Evolutionary conservation across 2,797 vertebrate genomes (phyloP).

Genomic region (Nothura maculosa): DNA sequence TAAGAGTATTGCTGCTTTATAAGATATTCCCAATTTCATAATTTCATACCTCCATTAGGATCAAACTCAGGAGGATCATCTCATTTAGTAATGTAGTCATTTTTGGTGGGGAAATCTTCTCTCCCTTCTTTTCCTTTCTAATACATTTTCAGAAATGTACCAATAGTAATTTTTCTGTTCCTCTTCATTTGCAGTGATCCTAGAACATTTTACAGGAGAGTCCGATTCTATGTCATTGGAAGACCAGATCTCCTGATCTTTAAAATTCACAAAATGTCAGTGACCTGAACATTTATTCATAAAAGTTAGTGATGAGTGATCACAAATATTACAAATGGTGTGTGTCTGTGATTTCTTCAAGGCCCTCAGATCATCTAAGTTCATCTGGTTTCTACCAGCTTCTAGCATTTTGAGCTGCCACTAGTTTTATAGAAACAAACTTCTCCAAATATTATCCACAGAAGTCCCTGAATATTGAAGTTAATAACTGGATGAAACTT

Average conservation of each 20-base stretch:
- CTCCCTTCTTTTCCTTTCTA: neutral
- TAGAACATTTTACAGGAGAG: neutral
- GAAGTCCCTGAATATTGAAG: neutral
- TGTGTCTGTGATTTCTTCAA: neutral
- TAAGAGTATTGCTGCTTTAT: fast-evolving
- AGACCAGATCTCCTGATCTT: too few species aligned
- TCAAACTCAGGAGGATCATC: neutral
- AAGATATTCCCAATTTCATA: neutral
- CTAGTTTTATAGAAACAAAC: neutral
- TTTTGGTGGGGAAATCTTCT: neutral
- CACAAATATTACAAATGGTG: neutral
- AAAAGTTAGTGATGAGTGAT: neutral
- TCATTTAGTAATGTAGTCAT: neutral
- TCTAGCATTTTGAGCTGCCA: neutral
- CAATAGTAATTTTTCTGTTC: neutral
- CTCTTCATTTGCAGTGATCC: neutral
- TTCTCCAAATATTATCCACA: neutral
- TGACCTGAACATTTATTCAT: neutral
- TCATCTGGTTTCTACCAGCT: neutral
- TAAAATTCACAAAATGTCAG: too few species aligned
- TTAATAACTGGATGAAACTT: neutral
- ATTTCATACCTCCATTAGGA: neutral
- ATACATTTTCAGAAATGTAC: neutral
- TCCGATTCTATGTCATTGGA: neutral
- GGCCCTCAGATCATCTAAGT: neutral